A percentile compares a stretch with the other conserved stretches of the same genome.
phyloP scores from a whole-genome alignment of 1,140 invertebrate genomes.

The Ectropis grisescens region DNA sequence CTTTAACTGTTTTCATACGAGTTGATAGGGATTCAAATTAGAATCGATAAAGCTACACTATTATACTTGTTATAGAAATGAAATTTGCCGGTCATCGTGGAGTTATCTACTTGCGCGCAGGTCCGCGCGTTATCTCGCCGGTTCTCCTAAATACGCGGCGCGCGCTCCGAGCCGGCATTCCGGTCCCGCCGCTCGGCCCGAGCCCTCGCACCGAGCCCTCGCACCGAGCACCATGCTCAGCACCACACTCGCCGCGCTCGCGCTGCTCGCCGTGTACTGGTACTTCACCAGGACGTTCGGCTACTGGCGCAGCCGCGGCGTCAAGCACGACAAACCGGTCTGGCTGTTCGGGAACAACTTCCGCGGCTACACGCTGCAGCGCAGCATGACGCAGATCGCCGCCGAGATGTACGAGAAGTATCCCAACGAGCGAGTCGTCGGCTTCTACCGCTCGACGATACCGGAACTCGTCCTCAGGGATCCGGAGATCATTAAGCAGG shows the following conservation, averaged over 20 bases:
- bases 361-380: slow-evolving; percentile 26
- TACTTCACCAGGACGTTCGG: slow-evolving; percentile 26
- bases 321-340: slow-evolving; percentile 33
- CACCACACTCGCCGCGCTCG: slow-evolving; percentile 6
- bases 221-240: slow-evolving; percentile 16
- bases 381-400: slow-evolving; percentile 33
- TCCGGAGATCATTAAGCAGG: slow-evolving; percentile 60
- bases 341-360: slow-evolving; percentile 34
- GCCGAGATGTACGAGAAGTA: slow-evolving; percentile 36
- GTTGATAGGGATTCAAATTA: no score
- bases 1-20: no score
- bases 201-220: no score
- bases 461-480: slow-evolving; percentile 42
- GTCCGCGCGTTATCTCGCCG: no score
- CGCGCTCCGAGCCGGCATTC: no score
- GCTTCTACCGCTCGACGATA: slow-evolving; percentile 27
- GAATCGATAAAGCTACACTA: no score
- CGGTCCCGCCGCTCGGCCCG: no score
- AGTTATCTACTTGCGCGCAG: no score
- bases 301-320: slow-evolving; percentile 33
- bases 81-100: no score
- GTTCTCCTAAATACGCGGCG: no score
- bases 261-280: slow-evolving; percentile 15
- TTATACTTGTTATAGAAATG: no score
- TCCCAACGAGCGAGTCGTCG: slow-evolving; percentile 40